These are phyloP conservation scores for Synergus itoensis DNA, from an alignment of 2,888 invertebrate species.

Conservation along the genomic window DNA sequence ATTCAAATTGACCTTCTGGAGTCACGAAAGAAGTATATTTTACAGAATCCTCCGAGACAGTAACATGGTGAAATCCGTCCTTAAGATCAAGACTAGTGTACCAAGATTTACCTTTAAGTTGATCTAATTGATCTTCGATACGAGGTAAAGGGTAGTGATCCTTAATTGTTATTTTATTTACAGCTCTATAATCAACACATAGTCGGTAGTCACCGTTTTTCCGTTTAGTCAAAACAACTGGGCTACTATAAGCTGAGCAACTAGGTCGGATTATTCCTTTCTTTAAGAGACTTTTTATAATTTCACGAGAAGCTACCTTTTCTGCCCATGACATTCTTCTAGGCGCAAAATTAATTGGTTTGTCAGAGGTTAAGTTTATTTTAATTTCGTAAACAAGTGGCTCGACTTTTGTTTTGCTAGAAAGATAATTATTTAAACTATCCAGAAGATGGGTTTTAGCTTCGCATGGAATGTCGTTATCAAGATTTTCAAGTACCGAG, in stretches of 20 bases:
- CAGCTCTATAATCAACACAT: slow-evolving; percentile 42
- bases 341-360: not conserved
- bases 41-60: slow-evolving; percentile 24
- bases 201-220: slow-evolving; percentile 40
- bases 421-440: slow-evolving; percentile 28
- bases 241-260: slow-evolving; percentile 45
- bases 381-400: slow-evolving; percentile 30
- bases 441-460: not conserved
- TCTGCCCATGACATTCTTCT: slow-evolving; percentile 37
- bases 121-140: not conserved
- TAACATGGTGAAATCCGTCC: slow-evolving; percentile 39
- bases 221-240: slow-evolving; percentile 35
- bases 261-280: slow-evolving; percentile 43
- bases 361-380: slow-evolving; percentile 39
- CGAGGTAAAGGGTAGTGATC: not conserved
- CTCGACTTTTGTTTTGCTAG: not conserved
- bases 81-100: slow-evolving; percentile 46
- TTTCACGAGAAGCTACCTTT: not conserved
- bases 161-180: not conserved
- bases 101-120: slow-evolving; percentile 42
- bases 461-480: not conserved
- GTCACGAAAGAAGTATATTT: slow-evolving; percentile 50
- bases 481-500: not conserved
- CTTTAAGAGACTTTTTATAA: not conserved
- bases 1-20: slow-evolving; percentile 46